A percentile compares a stretch with the other conserved stretches of the same genome.
phyloP scores from a whole-genome alignment of 1,140 invertebrate genomes.

The Yoshiicerus persimilis region DNA sequence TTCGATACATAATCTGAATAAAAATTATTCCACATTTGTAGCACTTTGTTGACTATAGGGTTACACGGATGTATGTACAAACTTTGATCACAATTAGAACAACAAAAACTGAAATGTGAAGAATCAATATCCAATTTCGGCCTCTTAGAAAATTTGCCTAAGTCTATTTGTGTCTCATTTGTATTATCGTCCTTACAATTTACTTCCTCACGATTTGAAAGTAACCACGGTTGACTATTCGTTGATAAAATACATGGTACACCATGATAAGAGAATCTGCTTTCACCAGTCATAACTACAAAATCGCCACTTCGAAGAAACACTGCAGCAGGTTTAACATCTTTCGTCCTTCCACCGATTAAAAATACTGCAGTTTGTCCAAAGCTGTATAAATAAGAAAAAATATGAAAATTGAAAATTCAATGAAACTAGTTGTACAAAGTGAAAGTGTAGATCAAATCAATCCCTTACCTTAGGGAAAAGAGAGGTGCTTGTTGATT shows the following conservation, averaged over 20 bases:
- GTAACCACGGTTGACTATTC: constrained; percentile 56
- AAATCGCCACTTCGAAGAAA: constrained; percentile 78
- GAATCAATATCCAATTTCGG: not conserved
- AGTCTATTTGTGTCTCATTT: no score
- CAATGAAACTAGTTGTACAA: no score
- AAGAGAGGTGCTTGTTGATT: constrained; percentile 81
- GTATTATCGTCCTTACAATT: constrained; percentile 20
- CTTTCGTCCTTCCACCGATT: constrained; percentile 70
- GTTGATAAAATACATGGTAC: constrained; percentile 72
- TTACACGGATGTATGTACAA: not conserved
- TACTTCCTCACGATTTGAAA: constrained; percentile 25
- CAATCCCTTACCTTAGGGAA: constrained; percentile 67
- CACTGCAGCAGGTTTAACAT: constrained; percentile 66
- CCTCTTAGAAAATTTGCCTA: not conserved
- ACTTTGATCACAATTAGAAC: constrained; percentile 28
- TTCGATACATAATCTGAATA: constrained; percentile 61
- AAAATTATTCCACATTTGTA: constrained; percentile 58
- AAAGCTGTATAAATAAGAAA: constrained; percentile 65
- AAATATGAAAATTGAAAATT: no score
- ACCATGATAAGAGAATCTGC: constrained; percentile 77
- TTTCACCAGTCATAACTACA: constrained; percentile 74
- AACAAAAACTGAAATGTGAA: constrained; percentile 21
- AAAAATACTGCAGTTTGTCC: constrained; percentile 84
- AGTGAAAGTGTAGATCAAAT: no score
- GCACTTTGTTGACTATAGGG: not conserved